phyloP scores from a whole-genome alignment of 1,140 invertebrate genomes.

The Drosophila auraria region DNA sequence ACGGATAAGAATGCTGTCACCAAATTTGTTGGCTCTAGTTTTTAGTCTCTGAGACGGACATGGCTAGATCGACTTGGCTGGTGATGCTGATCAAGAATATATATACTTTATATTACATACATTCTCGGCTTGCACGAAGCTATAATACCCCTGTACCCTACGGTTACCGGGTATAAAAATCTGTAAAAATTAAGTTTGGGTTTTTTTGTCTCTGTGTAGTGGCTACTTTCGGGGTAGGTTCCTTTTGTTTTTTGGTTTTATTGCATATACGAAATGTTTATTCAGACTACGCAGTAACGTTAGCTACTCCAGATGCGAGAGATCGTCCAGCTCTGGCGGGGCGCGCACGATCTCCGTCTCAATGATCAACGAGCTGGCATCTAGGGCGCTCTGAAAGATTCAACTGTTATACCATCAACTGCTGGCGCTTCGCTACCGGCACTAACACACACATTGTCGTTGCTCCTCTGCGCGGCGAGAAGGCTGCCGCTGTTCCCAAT shows the following conservation, averaged over 20 bases:
- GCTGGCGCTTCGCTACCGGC: constrained; percentile 55
- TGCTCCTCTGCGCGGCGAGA: constrained; percentile 44
- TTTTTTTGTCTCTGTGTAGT: constrained; percentile 6
- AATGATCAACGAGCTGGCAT: constrained; percentile 79
- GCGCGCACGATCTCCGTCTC: constrained; percentile 78
- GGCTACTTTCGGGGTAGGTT: constrained; percentile 34
- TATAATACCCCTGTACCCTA: too few relatives aligned
- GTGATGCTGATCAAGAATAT: too few relatives aligned
- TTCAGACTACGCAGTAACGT: constrained; percentile 25
- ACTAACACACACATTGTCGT: constrained; percentile 76
- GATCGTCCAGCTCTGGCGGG: constrained; percentile 78
- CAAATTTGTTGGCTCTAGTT: too few relatives aligned
- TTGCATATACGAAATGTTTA: constrained; percentile 33
- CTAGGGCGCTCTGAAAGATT: constrained; percentile 77
- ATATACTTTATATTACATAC: too few relatives aligned
- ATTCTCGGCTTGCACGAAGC: too few relatives aligned
- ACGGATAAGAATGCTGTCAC: too few relatives aligned
- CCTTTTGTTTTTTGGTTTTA: constrained; percentile 44
- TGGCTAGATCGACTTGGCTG: too few relatives aligned
- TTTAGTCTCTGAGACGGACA: too few relatives aligned
- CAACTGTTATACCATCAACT: constrained; percentile 51
- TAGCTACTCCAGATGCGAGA: constrained; percentile 78
- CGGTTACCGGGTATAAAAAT: too few relatives aligned
- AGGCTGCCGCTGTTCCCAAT: constrained; percentile 28
- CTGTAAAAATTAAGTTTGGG: neutral